Percentiles rank a stretch among this genome's conserved stretches.
Conservation (phyloP, 2,888 invertebrate genomes). For the Polydrusus tereticollis region DNA sequence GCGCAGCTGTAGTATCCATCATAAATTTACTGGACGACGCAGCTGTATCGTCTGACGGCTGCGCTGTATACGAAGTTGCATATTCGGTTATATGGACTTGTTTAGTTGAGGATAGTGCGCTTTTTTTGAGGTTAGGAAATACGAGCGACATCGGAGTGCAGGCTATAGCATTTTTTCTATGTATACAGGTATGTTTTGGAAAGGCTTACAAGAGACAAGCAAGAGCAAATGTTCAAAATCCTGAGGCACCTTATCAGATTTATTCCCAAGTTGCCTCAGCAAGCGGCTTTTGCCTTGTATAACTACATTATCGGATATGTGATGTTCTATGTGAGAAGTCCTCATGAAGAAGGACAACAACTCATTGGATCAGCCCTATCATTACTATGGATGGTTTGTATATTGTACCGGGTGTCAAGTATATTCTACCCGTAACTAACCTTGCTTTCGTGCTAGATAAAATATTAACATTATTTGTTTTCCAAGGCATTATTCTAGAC, state of each 20-base stretch:
- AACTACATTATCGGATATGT: constrained; percentile 99
- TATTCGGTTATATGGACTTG: constrained; percentile 98
- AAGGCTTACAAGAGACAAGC: constrained; percentile 91
- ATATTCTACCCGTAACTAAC: no score
- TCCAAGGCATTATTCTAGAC: no score
- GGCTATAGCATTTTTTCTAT: not conserved
- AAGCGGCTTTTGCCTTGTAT: constrained; percentile 97
- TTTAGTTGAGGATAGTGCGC: constrained; percentile 93
- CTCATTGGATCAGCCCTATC: constrained; percentile 95
- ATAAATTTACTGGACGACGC: constrained; percentile 95
- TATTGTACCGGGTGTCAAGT: not conserved
- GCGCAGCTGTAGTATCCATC: constrained; percentile 95
- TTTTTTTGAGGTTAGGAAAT: constrained; percentile 92
- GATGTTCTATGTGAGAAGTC: constrained; percentile 98
- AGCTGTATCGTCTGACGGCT: constrained; percentile 93
- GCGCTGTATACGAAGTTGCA: constrained; percentile 96
- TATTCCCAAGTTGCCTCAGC: constrained; percentile 93
- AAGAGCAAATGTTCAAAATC: constrained; percentile 94
- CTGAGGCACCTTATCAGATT: constrained; percentile 93
- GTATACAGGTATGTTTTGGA: constrained; percentile 87
- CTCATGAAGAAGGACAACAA: constrained; percentile 95
- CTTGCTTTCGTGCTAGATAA: no score
- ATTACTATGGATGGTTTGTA: constrained; percentile 93
- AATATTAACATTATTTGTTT: no score
- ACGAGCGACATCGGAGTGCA: no score